Evolutionary conservation across 2,113 vertebrate species (phyloP).

Genomic region (Chloroceryle aenea): DNA sequence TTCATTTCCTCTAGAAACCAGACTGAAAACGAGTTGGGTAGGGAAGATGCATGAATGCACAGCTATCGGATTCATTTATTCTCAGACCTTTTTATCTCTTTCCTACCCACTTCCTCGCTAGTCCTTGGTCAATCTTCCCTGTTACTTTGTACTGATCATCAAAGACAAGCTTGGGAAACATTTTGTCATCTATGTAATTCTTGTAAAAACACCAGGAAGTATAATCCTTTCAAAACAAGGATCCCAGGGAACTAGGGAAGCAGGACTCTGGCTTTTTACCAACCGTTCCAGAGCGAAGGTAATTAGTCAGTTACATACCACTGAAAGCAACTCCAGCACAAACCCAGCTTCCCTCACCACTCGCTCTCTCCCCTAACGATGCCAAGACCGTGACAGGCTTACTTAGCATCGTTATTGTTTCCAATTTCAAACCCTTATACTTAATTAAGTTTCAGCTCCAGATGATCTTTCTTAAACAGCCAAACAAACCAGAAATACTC

Average conservation of each 20-base stretch:
- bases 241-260: constrained; percentile 11
- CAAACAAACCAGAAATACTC: constrained; percentile 18
- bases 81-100: background rate
- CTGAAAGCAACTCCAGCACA: background rate
- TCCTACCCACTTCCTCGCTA: background rate
- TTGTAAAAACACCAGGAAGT: constrained; percentile 19
- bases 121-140: background rate
- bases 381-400: constrained; percentile 21
- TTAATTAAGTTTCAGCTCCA: constrained; percentile 30
- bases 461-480: background rate
- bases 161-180: background rate
- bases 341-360: background rate
- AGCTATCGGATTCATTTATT: background rate
- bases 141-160: background rate
- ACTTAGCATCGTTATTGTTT: constrained; percentile 23
- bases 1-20: constrained; percentile 52
- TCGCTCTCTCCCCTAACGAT: background rate
- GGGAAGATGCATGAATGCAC: background rate
- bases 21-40: background rate
- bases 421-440: background rate
- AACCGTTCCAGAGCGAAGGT: constrained; percentile 23
- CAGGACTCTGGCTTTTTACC: constrained; percentile 24
- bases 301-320: constrained; percentile 34
- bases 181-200: background rate
- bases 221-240: constrained; percentile 19